Evolutionary conservation across 1,140 invertebrate genomes (phyloP).

Genomic region (Notospermus geniculatus): DNA sequence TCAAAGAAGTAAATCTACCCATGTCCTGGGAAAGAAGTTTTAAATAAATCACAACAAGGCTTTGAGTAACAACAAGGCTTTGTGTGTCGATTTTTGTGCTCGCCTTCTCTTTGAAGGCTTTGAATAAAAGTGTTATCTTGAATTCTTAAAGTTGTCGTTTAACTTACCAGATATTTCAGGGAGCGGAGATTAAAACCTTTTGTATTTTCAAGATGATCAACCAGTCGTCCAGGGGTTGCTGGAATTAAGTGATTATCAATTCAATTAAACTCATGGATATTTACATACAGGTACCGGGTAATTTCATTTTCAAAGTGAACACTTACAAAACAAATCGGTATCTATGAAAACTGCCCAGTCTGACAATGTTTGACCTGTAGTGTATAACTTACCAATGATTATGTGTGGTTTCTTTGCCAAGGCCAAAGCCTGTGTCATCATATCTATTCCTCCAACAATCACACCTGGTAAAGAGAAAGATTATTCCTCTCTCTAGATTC

Average conservation of each 20-base stretch:
- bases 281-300: no score
- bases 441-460: conserved; percentile 97
- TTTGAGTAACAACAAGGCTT: background rate
- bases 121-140: background rate
- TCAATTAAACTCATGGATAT: no score
- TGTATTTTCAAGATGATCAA: conserved; percentile 86
- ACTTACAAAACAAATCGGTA: background rate
- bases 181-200: conserved; percentile 89
- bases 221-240: conserved; percentile 91
- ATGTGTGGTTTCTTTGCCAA: conserved; percentile 95
- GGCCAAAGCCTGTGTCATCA: conserved; percentile 86
- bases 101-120: background rate
- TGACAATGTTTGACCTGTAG: conserved; percentile 5
- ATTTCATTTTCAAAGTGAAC: conserved; percentile 2
- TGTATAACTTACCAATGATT: conserved; percentile 68
- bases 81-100: no score
- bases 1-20: no score
- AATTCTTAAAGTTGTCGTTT: background rate
- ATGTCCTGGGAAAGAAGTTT: no score
- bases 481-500: no score
- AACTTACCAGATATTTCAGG: conserved; percentile 60
- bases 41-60: no score
- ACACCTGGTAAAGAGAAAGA: conserved; percentile 66
- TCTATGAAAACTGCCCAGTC: background rate
- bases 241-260: no score